phyloP scores from a whole-genome alignment of 2,888 invertebrate genomes.

The Polyommatus iphigenia region DNA sequence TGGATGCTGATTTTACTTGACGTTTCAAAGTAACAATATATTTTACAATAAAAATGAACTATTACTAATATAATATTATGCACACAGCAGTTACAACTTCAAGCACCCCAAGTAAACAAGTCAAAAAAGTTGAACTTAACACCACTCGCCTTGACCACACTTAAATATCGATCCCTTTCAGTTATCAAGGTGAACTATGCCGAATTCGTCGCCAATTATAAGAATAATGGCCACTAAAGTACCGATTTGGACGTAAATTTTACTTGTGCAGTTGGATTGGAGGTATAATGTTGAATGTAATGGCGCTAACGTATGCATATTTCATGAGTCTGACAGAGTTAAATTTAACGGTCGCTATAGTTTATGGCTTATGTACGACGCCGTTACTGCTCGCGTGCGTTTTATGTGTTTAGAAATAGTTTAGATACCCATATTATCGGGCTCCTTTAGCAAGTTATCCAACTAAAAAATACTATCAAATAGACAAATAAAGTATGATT shows the following conservation, averaged over 20 bases:
- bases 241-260: constrained; percentile 34
- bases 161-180: neutral
- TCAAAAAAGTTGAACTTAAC: neutral
- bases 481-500: too few relatives aligned
- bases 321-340: constrained; percentile 25
- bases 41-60: too few relatives aligned
- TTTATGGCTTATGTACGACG: constrained; percentile 16
- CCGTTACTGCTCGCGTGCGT: neutral
- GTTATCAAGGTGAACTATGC: neutral
- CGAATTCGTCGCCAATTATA: neutral
- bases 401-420: constrained; percentile 18
- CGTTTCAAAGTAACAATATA: too few relatives aligned
- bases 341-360: constrained; percentile 2
- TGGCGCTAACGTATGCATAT: constrained; percentile 14
- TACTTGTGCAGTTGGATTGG: neutral
- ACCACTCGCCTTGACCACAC: neutral
- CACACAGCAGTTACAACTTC: too few relatives aligned
- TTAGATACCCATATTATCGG: neutral
- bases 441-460: too few relatives aligned
- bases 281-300: neutral
- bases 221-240: neutral
- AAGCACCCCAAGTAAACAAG: too few relatives aligned
- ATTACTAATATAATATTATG: too few relatives aligned
- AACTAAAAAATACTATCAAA: too few relatives aligned
- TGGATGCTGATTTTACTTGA: too few relatives aligned